These are phyloP conservation scores for Cherax destructor DNA, from an alignment of 1,140 invertebrate species.

Conservation along the genomic window DNA sequence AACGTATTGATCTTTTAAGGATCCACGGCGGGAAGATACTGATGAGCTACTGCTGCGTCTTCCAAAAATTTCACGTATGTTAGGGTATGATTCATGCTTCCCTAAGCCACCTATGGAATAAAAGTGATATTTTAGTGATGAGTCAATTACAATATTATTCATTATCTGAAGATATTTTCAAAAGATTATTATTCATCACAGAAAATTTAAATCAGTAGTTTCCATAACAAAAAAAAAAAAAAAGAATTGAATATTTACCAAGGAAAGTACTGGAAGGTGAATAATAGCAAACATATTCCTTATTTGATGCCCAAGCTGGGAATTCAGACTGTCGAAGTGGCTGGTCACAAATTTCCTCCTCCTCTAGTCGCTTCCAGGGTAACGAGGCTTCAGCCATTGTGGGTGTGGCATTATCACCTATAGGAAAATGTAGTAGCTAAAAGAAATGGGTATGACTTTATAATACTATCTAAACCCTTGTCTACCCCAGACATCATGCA, in stretches of 20 bases:
- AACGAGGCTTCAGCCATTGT: conserved; percentile 75
- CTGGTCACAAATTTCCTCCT: conserved; percentile 79
- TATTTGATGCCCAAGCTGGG: conserved; percentile 93
- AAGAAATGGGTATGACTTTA: no score
- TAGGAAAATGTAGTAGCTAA: neutral
- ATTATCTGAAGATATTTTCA: neutral
- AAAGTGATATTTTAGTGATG: neutral
- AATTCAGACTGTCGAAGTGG: conserved; percentile 92
- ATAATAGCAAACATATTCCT: conserved; percentile 93
- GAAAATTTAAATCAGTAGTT: neutral
- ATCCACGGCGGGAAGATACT: conserved; percentile 33
- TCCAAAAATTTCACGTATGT: conserved; percentile 59
- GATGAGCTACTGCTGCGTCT: conserved; percentile 33
- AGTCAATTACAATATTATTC: neutral
- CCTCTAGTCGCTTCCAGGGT: conserved; percentile 89
- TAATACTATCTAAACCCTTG: neutral
- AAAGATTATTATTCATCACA: neutral
- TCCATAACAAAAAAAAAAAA: neutral
- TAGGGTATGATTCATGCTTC: conserved; percentile 30
- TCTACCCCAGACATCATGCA: no score
- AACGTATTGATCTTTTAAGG: conserved; percentile 30
- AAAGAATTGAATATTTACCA: conserved; percentile 82
- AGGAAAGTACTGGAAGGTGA: conserved; percentile 93
- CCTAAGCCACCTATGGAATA: conserved; percentile 11
- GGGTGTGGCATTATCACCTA: conserved; percentile 69